Base-by-base conservation (phyloP, 2,888 invertebrate genomes). In the Melanostoma scalare region DNA sequence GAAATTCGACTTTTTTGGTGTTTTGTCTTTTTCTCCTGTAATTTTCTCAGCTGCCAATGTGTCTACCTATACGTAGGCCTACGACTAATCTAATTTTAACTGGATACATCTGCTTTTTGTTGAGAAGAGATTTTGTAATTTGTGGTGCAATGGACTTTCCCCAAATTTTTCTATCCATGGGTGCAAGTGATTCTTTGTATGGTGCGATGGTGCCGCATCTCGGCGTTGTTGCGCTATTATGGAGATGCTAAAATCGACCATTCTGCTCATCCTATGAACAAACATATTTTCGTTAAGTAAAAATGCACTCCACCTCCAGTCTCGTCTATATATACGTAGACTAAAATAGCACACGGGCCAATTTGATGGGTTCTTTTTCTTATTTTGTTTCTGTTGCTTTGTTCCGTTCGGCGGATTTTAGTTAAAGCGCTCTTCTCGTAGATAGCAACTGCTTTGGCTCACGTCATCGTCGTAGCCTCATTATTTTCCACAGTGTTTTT, bases 51-150 rank as follows among this genome's bases (percentile, higher is more conserved):
- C 4, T 6, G 30, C 30, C 38, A 35, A 55, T 53, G 4, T 63
- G 42, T 68, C 63, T 68, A 20, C 20, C 20, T 20, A 20, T 20
- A 20, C 10, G 40, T 8, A 20, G 20, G 1, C 1, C 20, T 20
- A 20, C 20, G 20, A 20, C 20, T 72, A 77, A 68, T 72, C 81
- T 82, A 77, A 82, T 67, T 77, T 77, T 69, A 82, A 77, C 77
- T 74, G 73, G 68, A 74, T 82, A 73, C 78, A 78, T 82, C 82
- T 78, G 77, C 77, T 82, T 82, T 73, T 48, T 31, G 38, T 6
- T 61, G 35, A n/a, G 20, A 20, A 20, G 63, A 52, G 35, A 52
- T 38, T 46, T 35, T 30, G 65, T 44, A 6, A 52, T 10, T 63
- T 53, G 42, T 50, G 50, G 44, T 67, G 42, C 42, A 42, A 44